Conservation (phyloP, 2,797 vertebrate genomes). For the Sciaenops ocellatus region DNA sequence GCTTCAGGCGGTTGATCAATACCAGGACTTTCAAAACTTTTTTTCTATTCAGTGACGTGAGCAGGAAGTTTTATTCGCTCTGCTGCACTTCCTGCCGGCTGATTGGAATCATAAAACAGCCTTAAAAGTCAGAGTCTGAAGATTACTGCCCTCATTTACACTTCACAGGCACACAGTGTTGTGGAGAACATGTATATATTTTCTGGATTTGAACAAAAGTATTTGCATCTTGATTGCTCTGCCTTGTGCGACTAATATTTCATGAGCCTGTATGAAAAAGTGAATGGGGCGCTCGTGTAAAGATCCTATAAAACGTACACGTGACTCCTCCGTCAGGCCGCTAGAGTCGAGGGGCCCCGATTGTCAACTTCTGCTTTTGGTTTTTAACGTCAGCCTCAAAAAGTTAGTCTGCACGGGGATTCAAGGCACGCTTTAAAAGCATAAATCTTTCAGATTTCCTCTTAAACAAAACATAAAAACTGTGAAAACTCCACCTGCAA, state of each 20-base stretch:
- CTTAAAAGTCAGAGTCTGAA: conserved; percentile 7
- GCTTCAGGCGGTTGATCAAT: neutral
- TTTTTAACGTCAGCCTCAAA: neutral
- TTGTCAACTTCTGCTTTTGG: conserved; percentile 19
- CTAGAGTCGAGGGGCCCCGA: neutral
- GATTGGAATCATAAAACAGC: neutral
- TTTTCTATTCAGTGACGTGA: neutral
- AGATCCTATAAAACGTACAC: neutral
- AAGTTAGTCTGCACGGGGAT: too few relatives aligned
- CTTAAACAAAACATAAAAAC: neutral
- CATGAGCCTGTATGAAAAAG: neutral
- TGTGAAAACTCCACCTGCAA: neutral
- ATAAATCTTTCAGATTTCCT: neutral
- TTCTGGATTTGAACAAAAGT: neutral
- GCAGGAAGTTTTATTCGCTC: neutral
- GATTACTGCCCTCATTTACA: neutral
- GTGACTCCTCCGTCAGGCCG: neutral
- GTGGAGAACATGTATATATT: too few relatives aligned
- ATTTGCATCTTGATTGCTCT: neutral
- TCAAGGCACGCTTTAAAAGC: too few relatives aligned
- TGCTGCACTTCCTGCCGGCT: neutral
- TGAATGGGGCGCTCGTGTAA: neutral
- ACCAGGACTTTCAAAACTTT: neutral
- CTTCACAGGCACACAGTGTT: too few relatives aligned
- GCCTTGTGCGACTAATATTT: neutral